Percentiles rank a stretch among this genome's conserved stretches.
Evolutionary conservation across 2,113 vertebrate species (phyloP).

Genomic region (Apeltes quadracus): DNA sequence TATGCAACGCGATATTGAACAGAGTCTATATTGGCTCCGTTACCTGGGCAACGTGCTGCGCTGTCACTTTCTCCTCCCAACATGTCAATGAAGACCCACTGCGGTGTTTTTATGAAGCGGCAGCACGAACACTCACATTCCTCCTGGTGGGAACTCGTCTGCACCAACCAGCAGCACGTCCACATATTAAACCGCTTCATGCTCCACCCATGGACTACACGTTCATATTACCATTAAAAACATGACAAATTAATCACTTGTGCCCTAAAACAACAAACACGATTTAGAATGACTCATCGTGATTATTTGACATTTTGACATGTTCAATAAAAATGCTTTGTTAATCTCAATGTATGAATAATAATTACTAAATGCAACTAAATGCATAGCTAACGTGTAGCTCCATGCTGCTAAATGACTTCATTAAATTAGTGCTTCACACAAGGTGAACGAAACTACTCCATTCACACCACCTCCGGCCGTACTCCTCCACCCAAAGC

Average conservation of each 20-base stretch:
- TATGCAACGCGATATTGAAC: conserved; percentile 14
- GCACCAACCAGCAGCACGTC: conserved; percentile 5
- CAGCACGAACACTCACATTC: conserved; percentile 16
- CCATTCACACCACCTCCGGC: neutral
- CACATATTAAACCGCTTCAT: conserved; percentile 25
- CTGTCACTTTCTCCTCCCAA: conserved; percentile 28
- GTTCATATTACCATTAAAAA: too few species aligned
- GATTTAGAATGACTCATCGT: too few species aligned
- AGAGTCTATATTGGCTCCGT: conserved; percentile 15
- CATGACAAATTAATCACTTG: too few species aligned
- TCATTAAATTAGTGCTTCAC: neutral
- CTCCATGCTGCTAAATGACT: too few species aligned
- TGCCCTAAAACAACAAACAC: too few species aligned
- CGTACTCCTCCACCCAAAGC: neutral
- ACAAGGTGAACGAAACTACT: neutral
- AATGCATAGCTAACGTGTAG: neutral
- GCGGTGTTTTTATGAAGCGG: conserved; percentile 27
- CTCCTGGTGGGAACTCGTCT: conserved; percentile 29
- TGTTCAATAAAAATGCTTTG: too few species aligned
- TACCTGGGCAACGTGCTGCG: conserved; percentile 7
- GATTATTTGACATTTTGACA: too few species aligned
- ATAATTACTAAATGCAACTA: too few species aligned
- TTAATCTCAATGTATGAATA: too few species aligned
- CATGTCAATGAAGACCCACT: conserved; percentile 20
- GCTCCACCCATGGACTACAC: too few species aligned